Percentiles rank a stretch among this genome's conserved stretches.
Evolutionary conservation across 2,113 vertebrate species (phyloP).

Genomic region (Aegotheles bennettii): DNA sequence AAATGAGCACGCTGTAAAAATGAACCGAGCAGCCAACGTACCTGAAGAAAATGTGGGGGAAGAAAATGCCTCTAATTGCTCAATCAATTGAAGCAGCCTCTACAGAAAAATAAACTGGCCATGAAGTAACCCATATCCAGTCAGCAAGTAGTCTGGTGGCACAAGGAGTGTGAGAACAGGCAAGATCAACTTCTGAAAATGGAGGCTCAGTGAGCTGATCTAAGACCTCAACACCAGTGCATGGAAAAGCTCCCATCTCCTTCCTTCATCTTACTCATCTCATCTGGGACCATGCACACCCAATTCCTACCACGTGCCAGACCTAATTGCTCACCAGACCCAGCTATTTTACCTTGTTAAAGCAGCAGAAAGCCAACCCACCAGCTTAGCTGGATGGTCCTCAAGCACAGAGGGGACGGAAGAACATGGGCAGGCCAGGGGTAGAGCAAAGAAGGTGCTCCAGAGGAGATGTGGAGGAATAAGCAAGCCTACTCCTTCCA

Average conservation of each 20-base stretch:
- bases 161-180: background rate
- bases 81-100: background rate
- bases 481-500: background rate
- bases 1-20: background rate
- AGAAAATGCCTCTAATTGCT: background rate
- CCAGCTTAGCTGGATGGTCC: background rate
- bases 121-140: background rate
- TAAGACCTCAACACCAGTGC: background rate
- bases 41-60: background rate
- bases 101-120: background rate
- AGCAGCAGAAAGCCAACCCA: background rate
- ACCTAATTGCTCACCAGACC: background rate
- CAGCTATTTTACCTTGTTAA: background rate
- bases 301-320: fast-evolving
- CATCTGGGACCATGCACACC: background rate
- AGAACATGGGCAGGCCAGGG: background rate
- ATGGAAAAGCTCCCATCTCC: background rate
- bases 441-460: background rate
- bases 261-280: background rate
- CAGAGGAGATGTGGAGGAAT: background rate
- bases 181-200: background rate
- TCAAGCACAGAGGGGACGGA: fast-evolving
- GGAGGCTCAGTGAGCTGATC: background rate
- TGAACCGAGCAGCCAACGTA: background rate
- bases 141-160: background rate